Evolutionary conservation across 2,113 vertebrate species (phyloP), one percentile per base, ranked within the genome.

Genomic region (Carassius carassius): DNA sequence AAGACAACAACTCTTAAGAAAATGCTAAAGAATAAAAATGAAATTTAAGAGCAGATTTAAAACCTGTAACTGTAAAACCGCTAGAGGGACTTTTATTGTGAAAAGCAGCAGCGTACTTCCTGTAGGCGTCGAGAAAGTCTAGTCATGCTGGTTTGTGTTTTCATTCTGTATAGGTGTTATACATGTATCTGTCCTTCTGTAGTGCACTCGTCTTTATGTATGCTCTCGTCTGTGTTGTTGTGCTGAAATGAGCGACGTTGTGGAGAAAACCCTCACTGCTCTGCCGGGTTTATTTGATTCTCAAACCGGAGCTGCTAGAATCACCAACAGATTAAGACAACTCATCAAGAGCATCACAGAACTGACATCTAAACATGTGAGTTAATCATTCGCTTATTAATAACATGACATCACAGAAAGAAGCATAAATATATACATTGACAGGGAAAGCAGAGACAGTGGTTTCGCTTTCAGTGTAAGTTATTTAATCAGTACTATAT

Each of bases 201-300:
- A 51, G 10, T 69, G 10, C 12, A 41, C 29, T 72, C 35, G n/a
- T 56, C 12, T 78, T 37, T 1, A 41, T 35, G 51, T 70, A 13
- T 17, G 41, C 2, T 9, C 21, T 60, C 5, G 25, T 83, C 10
- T 17, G 62, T 81, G 56, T 78, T 70, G 16, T 16, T 25, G 25
- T 65, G 85, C 82, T 86, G 89, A 86, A 74, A 97, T 97, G 98
- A 99, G 97, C 93, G 97, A 99, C 92, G 97, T 99, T 16, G 96
- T 99, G 90, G 97, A 99, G 93, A 96, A 95, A 91, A 99, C 97
- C 5, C 94, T 99, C 89, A 97, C 95, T 84, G 97, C 95, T 84
- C 92, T 99, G 89, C 97, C 98, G 8, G 94, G 94, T 63, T 95
- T 98, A 29, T 93, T 96, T 87, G 95, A 97, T 19, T 85, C 94